Evolutionary conservation across 92 coral and sea anemone genomes (phyloP), one percentile per base, ranked within the genome.

Genomic region (Palythoa grandiflora): DNA sequence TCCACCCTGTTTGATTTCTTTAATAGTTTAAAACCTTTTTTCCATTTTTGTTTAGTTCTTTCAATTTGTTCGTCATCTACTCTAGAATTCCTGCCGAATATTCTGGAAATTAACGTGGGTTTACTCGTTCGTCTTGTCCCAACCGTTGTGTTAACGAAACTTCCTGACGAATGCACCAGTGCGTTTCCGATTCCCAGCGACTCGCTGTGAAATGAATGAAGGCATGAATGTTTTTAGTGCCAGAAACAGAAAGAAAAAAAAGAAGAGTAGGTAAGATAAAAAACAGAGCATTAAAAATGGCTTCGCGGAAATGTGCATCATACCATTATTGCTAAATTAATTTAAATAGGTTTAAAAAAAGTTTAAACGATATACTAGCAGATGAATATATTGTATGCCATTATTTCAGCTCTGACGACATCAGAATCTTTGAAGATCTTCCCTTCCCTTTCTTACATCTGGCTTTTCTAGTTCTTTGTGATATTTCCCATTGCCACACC

Each of bases 171-270:
- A 9, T 39, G 66, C 61, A 87, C 48, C 20, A 88, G 35, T 11
- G 77, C 86, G 71, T 84, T 48, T 2, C 88, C 89, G 15, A 91
- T 60, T n/a, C 86, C 92, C 57, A 65, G 74, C 6, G 86, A 81
- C 60, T 65, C 73, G 19, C 86, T 81, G 74, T 17, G 15, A 66
- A 44, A 21, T 61, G 11, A 7, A 10, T 60, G 13, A 38, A n/a
- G 2, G 16, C 37, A 3, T 21, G 14, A 44, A 0, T 4, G 5
- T 44, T 44, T 44, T 44, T 44, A 44, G 7, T 44, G 6, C 6
- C 7, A 44, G 7, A 44, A 44, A 44, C 50, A 28, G 28, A 28
- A 28, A 28, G 50, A 44, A 44, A 8, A 5, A 44, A 15, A 4
- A 15, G 20, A 16, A 55, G 11, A 6, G 61, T 55, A 55, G 9